Conservation (phyloP, 2,888 invertebrate species). For the Busseola fusca region DNA sequence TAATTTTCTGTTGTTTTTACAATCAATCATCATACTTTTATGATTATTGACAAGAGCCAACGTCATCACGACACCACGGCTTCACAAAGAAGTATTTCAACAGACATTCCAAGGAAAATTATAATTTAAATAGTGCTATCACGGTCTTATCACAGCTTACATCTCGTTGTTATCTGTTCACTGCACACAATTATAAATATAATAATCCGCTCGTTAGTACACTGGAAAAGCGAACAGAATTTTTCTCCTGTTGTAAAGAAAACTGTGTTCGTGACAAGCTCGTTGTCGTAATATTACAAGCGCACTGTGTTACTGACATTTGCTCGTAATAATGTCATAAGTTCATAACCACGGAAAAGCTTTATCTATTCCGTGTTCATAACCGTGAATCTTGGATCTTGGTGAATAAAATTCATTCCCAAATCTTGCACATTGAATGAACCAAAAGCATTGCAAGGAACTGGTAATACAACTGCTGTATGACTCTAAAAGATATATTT, state of each 20-base stretch:
- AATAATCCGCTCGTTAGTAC: constrained; percentile 23
- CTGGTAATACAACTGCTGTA: neutral
- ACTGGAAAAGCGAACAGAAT: constrained; percentile 15
- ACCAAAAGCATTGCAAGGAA: neutral
- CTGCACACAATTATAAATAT: constrained; percentile 34
- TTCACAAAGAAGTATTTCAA: constrained; percentile 35
- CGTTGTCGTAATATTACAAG: constrained; percentile 17
- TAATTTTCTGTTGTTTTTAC: constrained; percentile 20
- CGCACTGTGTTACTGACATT: constrained; percentile 1
- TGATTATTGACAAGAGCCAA: constrained; percentile 12
- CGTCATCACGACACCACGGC: constrained; percentile 11
- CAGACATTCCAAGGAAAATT: constrained; percentile 46
- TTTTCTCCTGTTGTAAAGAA: constrained; percentile 18
- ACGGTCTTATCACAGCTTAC: constrained; percentile 36
- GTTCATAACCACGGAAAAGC: neutral
- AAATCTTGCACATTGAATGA: neutral
- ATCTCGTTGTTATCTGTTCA: constrained; percentile 50
- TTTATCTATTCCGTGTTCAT: too few relatives aligned
- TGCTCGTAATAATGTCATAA: constrained; percentile 15
- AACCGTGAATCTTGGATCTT: too few relatives aligned
- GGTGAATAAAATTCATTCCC: too few relatives aligned
- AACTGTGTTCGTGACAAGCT: constrained; percentile 31
- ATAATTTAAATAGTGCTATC: constrained; percentile 48
- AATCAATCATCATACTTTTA: constrained; percentile 20
- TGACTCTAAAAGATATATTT: neutral